A percentile compares a stretch with the other conserved stretches of the same genome.
phyloP scores from a whole-genome alignment of 2,113 vertebrate genomes.

The Tinamus guttatus region DNA sequence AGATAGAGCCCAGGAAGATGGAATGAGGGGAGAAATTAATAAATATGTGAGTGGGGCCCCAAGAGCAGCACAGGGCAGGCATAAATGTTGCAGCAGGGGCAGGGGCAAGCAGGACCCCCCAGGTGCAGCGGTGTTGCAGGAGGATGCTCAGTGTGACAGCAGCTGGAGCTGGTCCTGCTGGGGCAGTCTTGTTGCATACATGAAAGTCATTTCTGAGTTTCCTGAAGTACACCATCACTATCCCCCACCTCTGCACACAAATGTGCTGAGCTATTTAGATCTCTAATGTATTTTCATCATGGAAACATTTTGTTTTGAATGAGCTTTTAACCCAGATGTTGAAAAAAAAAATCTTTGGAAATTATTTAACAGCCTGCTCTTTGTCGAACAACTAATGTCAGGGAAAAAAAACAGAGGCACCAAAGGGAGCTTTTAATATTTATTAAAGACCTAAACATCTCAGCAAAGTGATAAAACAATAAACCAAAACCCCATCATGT shows the following conservation, averaged over 20 bases:
- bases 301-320: not conserved
- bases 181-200: no score
- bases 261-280: not conserved
- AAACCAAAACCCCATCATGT: not conserved
- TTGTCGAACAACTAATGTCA: not conserved
- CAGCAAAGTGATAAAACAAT: not conserved
- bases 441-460: not conserved
- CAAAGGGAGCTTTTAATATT: not conserved
- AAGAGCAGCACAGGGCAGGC: rapidly evolving
- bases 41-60: rapidly evolving
- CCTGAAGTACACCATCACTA: not conserved
- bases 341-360: not conserved
- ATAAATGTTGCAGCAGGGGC: rapidly evolving
- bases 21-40: not conserved
- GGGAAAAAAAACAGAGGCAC: not conserved
- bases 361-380: not conserved
- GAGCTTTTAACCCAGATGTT: not conserved
- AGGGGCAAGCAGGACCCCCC: not conserved
- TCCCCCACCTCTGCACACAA: not conserved
- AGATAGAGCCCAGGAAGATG: rapidly evolving
- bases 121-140: not conserved
- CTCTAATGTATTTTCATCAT: not conserved
- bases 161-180: not conserved
- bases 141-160: not conserved
- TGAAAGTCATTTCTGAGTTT: not conserved